Conservation (phyloP, 2,888 invertebrate genomes). For the Eristalinus aeneus region DNA sequence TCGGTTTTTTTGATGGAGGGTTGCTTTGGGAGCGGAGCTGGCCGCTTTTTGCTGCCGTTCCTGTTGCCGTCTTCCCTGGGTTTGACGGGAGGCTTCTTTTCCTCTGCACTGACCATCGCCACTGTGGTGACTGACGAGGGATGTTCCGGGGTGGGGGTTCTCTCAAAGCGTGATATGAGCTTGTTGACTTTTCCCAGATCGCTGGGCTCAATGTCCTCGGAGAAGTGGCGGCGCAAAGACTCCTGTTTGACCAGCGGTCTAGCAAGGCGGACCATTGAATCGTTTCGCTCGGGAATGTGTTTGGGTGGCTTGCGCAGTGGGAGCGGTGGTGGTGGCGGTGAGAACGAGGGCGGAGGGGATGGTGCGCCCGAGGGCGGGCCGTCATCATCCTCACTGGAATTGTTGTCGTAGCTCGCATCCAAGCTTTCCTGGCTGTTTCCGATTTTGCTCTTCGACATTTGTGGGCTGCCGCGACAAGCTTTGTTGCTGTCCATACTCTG, state of each 20-base stretch:
- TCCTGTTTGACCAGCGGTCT: conserved; percentile 78
- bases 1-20: not conserved
- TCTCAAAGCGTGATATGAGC: conserved; percentile 78
- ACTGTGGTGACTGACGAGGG: conserved; percentile 71
- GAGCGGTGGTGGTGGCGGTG: conserved; percentile 73
- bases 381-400: conserved; percentile 57
- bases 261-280: conserved; percentile 74
- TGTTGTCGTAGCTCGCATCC: conserved; percentile 73
- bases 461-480: conserved; percentile 24
- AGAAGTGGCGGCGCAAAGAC: conserved; percentile 77
- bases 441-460: conserved; percentile 67
- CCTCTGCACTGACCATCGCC: conserved; percentile 31
- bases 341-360: conserved; percentile 74
- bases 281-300: conserved; percentile 74
- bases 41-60: conserved; percentile 53
- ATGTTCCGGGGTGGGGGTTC: conserved; percentile 58
- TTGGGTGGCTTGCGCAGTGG: conserved; percentile 68
- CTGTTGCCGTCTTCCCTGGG: conserved; percentile 48
- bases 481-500: conserved; percentile 19
- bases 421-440: conserved; percentile 76
- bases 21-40: conserved; percentile 37
- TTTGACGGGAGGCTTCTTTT: conserved; percentile 20
- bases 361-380: conserved; percentile 74
- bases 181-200: conserved; percentile 79
- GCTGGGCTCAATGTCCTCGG: conserved; percentile 77